Conservation (phyloP, 2,888 invertebrate species). For the Xestoiulus laeticollis region DNA sequence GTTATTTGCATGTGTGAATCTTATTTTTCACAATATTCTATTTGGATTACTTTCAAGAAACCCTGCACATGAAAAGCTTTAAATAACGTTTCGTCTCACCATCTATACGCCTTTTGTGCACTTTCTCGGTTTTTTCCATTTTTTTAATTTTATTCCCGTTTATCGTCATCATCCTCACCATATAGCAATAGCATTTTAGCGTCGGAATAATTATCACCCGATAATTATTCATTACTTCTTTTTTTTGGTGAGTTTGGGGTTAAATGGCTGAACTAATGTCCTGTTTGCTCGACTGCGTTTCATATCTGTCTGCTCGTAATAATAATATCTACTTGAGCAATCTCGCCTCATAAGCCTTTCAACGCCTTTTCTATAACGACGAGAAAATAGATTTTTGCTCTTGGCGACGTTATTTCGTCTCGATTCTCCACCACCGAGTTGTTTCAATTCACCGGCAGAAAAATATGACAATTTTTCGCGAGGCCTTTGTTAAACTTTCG, state of each 20-base stretch:
- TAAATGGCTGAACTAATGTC: not conserved
- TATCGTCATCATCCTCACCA: not conserved
- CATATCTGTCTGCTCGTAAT: not conserved
- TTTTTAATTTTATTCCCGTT: not conserved
- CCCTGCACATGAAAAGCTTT: no score
- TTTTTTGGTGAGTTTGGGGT: not conserved
- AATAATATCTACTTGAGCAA: not conserved
- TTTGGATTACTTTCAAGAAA: no score
- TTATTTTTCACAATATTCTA: no score
- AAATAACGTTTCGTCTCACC: no score
- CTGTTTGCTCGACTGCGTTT: not conserved
- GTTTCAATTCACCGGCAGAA: no score
- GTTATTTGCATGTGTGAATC: no score
- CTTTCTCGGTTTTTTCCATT: no score
- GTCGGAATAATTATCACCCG: not conserved
- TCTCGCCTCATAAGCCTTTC: slow-evolving; percentile 7
- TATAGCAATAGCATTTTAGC: not conserved
- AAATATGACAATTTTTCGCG: no score
- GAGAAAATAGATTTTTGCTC: slow-evolving; percentile 11
- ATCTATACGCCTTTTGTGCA: no score
- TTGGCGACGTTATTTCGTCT: not conserved
- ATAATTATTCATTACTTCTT: not conserved
- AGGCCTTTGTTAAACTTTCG: no score
- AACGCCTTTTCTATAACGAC: slow-evolving; percentile 18
- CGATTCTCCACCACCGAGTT: not conserved